phyloP scores from a whole-genome alignment of 2,888 invertebrate species.

The Gibbula magus region DNA sequence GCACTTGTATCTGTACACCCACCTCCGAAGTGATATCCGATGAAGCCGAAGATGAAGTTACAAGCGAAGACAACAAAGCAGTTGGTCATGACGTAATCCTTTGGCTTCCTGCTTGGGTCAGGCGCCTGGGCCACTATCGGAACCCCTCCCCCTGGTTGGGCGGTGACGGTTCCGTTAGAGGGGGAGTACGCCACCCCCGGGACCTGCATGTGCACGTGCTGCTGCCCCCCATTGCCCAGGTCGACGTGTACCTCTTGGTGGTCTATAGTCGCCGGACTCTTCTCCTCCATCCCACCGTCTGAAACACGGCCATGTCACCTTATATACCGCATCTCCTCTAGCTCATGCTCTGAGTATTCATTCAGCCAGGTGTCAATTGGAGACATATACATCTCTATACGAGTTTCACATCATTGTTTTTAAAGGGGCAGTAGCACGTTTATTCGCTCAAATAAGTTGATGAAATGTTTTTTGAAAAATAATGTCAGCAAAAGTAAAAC shows the following conservation, averaged over 20 bases:
- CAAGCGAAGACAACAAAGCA: constrained; percentile 65
- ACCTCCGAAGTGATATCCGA: constrained; percentile 67
- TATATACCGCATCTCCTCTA: too few species aligned
- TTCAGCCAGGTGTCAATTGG: too few species aligned
- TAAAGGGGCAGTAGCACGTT: too few species aligned
- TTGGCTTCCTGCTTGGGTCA: constrained; percentile 61
- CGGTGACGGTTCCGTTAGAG: neutral
- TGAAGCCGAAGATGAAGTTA: constrained; percentile 64
- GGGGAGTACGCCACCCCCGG: constrained; percentile 27
- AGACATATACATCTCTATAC: too few species aligned
- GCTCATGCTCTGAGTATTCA: too few species aligned
- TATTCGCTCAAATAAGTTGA: too few species aligned
- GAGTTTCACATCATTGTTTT: too few species aligned
- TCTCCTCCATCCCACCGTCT: constrained; percentile 16
- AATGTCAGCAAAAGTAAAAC: too few species aligned
- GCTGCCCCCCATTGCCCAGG: constrained; percentile 20
- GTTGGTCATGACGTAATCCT: constrained; percentile 66
- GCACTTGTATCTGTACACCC: too few species aligned
- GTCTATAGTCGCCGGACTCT: constrained; percentile 54
- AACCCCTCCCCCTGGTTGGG: neutral
- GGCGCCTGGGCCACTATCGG: constrained; percentile 51
- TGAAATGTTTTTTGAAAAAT: too few species aligned
- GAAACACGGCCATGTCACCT: too few species aligned
- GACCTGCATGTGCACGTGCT: constrained; percentile 26
- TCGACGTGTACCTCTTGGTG: constrained; percentile 56